These are phyloP conservation scores for Hetaerina americana DNA, from an alignment of 1,140 invertebrate genomes.

Conservation along the genomic window DNA sequence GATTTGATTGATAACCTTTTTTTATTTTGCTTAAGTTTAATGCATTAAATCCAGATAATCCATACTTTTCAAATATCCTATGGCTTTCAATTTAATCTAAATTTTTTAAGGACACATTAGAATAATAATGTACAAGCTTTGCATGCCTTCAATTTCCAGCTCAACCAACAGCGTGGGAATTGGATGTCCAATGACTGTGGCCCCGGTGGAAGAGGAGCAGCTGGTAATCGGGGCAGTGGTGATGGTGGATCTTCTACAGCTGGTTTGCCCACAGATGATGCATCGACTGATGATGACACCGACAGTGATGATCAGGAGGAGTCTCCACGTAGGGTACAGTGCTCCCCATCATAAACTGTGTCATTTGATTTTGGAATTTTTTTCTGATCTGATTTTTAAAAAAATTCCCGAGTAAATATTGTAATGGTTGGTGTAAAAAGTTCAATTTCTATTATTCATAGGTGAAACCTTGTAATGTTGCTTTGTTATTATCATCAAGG, in stretches of 20 bases:
- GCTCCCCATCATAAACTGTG: constrained; percentile 23
- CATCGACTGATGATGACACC: constrained; percentile 19
- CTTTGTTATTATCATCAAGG: neutral
- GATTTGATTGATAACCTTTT: too few species aligned
- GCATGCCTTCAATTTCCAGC: too few species aligned
- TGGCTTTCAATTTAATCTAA: too few species aligned
- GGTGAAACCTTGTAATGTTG: neutral
- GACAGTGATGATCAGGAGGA: constrained; percentile 21
- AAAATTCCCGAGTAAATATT: neutral
- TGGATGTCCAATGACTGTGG: neutral
- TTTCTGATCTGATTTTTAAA: too few species aligned
- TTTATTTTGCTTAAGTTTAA: too few species aligned
- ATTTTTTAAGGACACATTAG: too few species aligned
- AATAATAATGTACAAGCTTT: too few species aligned
- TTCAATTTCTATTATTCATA: neutral
- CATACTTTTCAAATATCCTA: too few species aligned
- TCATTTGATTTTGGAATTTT: too few species aligned
- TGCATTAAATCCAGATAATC: too few species aligned
- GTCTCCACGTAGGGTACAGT: constrained; percentile 19
- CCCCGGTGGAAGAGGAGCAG: neutral
- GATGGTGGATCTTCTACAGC: neutral
- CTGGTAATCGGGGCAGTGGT: neutral
- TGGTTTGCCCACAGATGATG: constrained; percentile 18
- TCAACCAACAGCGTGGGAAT: neutral
- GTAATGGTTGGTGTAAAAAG: neutral